phyloP scores from a whole-genome alignment of 2,888 invertebrate species.

The Nomada lathburiana region DNA sequence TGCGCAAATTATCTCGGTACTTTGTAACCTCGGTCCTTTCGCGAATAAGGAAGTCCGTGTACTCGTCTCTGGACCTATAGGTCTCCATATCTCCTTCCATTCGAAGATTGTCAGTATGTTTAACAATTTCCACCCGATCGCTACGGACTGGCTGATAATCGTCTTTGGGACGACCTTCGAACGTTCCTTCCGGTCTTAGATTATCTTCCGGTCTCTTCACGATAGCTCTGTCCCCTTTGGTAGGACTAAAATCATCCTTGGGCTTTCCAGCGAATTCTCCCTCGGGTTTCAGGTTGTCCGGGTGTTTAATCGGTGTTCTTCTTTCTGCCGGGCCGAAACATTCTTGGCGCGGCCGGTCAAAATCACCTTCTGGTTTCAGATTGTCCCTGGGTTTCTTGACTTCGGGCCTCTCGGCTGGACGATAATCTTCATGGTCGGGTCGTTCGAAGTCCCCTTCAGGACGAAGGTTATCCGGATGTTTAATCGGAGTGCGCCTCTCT shows the following conservation, averaged over 20 bases:
- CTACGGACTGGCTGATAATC: conserved; percentile 83
- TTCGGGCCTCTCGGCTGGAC: conserved; percentile 83
- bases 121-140: conserved; percentile 87
- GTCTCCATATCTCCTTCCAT: conserved; percentile 85
- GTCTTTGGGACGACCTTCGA: conserved; percentile 80
- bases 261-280: conserved; percentile 84
- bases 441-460: conserved; percentile 70
- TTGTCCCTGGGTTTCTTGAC: conserved; percentile 81
- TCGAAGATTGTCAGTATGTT: conserved; percentile 83
- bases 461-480: conserved; percentile 32
- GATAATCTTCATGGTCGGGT: conserved; percentile 81
- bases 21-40: conserved; percentile 86
- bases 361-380: conserved; percentile 83
- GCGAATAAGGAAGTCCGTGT: conserved; percentile 85
- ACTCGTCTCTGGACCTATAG: conserved; percentile 86
- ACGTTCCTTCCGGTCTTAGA: conserved; percentile 87
- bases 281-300: conserved; percentile 84
- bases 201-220: conserved; percentile 85
- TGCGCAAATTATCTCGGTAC: conserved; percentile 88
- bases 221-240: conserved; percentile 76
- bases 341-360: conserved; percentile 83
- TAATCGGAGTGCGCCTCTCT: conserved; percentile 86
- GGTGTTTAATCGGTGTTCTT: conserved; percentile 79
- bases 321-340: conserved; percentile 77
- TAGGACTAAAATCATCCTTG: conserved; percentile 82